These are phyloP conservation scores for Antechinus stuartii DNA, from an alignment of 2,113 vertebrate genomes.

Conservation along the genomic window DNA sequence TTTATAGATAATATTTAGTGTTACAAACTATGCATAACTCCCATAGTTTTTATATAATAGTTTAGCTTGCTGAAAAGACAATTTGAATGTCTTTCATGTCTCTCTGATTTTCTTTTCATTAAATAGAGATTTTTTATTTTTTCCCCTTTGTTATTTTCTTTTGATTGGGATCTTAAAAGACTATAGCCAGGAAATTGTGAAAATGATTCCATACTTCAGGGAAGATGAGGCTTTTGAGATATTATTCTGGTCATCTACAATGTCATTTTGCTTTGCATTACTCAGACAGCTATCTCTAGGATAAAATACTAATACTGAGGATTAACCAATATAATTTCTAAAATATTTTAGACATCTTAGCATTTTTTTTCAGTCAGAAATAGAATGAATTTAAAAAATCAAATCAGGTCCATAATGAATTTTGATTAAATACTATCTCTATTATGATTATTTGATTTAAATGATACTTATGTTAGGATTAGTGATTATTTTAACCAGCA, in stretches of 20 bases:
- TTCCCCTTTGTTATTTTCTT: not conserved
- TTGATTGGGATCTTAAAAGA: constrained; percentile 14
- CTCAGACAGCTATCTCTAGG: constrained; percentile 14
- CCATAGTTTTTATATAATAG: not conserved
- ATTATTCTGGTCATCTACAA: constrained; percentile 1
- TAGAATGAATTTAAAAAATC: not conserved
- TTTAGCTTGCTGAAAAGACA: not conserved
- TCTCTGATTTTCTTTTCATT: not conserved
- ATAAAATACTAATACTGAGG: constrained; percentile 15
- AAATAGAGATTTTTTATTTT: not conserved
- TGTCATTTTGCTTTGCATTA: not conserved
- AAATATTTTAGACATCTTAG: not conserved
- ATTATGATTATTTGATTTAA: not conserved
- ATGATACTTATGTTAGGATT: not conserved
- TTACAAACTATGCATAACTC: not conserved
- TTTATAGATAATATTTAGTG: not conserved
- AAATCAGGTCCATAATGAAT: not conserved
- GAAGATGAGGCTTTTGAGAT: not conserved
- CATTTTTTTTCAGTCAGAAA: not conserved
- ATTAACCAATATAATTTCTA: not conserved
- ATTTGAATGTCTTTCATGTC: not conserved
- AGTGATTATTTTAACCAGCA: not conserved
- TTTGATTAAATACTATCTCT: not conserved
- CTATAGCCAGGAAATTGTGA: not conserved
- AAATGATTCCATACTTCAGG: constrained; percentile 18